Conservation (phyloP, 92 coral and sea anemone genomes). For the Blastomussa wellsi region DNA sequence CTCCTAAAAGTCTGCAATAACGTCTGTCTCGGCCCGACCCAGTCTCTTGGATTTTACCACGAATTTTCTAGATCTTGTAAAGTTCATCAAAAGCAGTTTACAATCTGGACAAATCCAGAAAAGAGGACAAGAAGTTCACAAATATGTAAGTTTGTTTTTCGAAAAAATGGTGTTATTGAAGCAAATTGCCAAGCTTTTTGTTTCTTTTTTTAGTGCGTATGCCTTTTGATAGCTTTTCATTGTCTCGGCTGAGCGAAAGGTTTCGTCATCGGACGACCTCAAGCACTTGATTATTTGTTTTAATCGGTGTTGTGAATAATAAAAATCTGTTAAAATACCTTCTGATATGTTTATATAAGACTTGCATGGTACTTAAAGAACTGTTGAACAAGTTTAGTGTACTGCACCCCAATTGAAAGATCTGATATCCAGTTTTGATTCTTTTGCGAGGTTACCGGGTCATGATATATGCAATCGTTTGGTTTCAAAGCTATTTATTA, state of each 20-base stretch:
- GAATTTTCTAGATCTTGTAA: neutral
- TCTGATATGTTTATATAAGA: neutral
- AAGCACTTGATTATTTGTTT: constrained; percentile 8
- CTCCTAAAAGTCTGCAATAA: neutral
- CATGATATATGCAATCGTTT: neutral
- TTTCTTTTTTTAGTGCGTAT: neutral
- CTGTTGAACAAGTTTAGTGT: neutral
- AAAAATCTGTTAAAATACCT: neutral
- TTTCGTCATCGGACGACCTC: neutral
- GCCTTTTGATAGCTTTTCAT: neutral
- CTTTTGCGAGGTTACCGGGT: neutral
- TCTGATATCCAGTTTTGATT: neutral
- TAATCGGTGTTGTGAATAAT: neutral
- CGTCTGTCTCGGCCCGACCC: neutral
- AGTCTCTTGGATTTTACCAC: neutral
- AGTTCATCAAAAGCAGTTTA: neutral
- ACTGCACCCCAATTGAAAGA: neutral
- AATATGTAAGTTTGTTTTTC: neutral
- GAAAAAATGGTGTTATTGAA: neutral
- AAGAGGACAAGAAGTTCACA: neutral
- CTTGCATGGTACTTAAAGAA: neutral
- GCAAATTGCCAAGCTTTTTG: neutral
- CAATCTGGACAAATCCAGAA: neutral
- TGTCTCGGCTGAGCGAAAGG: neutral
- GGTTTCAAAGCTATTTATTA: neutral